Conservation (phyloP, 1,140 invertebrate species). For the Meloidogyne hapla region DNA sequence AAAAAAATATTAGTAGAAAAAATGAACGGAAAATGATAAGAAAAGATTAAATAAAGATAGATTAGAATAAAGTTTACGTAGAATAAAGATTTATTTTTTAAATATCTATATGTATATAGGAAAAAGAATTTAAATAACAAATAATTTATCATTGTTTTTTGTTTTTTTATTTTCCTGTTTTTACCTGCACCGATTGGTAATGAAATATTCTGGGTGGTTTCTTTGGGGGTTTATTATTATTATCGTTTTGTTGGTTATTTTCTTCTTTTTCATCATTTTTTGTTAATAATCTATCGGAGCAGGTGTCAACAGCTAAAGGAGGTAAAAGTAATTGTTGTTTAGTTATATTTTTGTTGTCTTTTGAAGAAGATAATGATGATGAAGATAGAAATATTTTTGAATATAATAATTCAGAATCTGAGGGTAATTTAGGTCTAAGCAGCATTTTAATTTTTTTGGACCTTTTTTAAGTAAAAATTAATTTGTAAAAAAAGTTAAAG, state of each 20-base stretch:
- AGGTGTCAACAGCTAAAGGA: neutral
- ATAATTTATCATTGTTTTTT: too few relatives aligned
- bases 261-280: neutral
- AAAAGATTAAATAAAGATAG: too few relatives aligned
- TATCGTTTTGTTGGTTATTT: neutral
- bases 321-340: neutral
- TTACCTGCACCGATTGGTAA: conserved; percentile 31
- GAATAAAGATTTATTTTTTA: too few relatives aligned
- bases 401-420: neutral
- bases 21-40: too few relatives aligned
- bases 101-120: too few relatives aligned
- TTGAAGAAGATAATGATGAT: neutral
- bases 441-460: neutral
- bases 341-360: neutral
- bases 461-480: neutral
- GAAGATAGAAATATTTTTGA: neutral
- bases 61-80: too few relatives aligned
- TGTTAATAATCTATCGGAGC: neutral
- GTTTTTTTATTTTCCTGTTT: neutral
- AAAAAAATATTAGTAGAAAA: too few relatives aligned
- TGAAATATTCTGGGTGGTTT: conserved; percentile 38
- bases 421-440: neutral
- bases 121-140: too few relatives aligned
- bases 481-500: neutral
- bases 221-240: conserved; percentile 21